A percentile compares a stretch with the other conserved stretches of the same genome.
Conservation (phyloP, 2,797 vertebrate genomes). For the Premnoplex brunnescens region DNA sequence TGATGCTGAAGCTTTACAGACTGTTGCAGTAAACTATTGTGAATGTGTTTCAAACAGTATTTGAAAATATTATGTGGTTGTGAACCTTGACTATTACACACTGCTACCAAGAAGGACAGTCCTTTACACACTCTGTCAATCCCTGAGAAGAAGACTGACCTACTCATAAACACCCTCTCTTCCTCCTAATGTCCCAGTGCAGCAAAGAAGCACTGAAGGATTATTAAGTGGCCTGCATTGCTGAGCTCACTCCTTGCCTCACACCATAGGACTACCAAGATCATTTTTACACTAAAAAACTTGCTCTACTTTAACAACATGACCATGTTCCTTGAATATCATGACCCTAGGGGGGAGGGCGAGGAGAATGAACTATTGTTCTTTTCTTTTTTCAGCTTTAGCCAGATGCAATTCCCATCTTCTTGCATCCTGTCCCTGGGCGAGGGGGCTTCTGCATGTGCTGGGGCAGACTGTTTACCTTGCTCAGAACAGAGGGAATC, state of each 20-base stretch:
- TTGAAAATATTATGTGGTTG: slow-evolving; percentile 24
- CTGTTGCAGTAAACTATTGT: neutral
- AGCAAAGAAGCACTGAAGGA: neutral
- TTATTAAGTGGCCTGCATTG: neutral
- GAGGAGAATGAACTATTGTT: accelerated
- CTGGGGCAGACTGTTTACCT: neutral
- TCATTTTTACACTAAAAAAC: neutral
- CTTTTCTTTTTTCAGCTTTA: neutral
- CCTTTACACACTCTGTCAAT: neutral
- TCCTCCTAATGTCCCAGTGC: neutral
- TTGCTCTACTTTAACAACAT: neutral
- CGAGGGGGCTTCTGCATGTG: neutral
- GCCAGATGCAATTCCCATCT: neutral
- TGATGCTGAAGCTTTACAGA: slow-evolving; percentile 2
- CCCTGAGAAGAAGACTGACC: neutral
- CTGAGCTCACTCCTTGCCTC: neutral
- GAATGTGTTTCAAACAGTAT: slow-evolving; percentile 17
- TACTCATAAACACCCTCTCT: neutral
- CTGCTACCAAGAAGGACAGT: neutral
- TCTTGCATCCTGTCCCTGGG: accelerated
- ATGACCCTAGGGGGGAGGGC: accelerated
- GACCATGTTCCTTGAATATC: neutral
- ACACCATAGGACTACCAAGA: neutral
- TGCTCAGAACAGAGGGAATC: neutral
- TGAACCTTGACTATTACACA: neutral